Evolutionary conservation across 2,888 invertebrate genomes (phyloP), one percentile per base, ranked within the genome.

Genomic region (Xestoiulus laeticollis): DNA sequence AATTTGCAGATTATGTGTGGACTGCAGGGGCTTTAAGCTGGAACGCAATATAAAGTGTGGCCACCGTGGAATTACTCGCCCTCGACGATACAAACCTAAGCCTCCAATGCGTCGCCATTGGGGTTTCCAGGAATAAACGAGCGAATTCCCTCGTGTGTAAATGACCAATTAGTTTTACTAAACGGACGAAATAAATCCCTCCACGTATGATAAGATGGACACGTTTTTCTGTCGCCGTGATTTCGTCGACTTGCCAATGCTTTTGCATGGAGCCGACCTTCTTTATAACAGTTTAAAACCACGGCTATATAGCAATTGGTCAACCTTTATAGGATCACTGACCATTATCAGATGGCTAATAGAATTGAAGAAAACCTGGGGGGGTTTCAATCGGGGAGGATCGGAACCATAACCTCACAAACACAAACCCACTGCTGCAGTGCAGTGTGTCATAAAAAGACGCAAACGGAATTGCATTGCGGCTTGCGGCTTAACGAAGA

Each of bases 281-380:
- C 68, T 68, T 68, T 68, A 68, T 68, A 68, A 68, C 26, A 26
- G 68, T 26, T 26, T 68, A 68, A 68, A 68, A 68, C 6, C 26
- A 8, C 8, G 68, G 68, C n/a, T 26, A 68, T 68, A 4, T 26
- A 26, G 68, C 68, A 68, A 68, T 68, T 68, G 68, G 68, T 68
- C 68, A 68, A 68, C 68, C 68, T 68, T 68, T 68, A 68, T 68
- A 68, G 68, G 68, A 68, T 68, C 68, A 68, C 68, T 68, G 68
- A 68, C 68, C 68, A 68, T 68, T 68, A 68, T 68, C 68, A 68
- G 68, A 26, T 68, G 26, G 68, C 68, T 68, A 68, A 68, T 68
- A 68, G 68, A 68, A 68, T 68, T 68, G 68, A 26, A 68, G 68
- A 68, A 68, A 26, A 16, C 48, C 48, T 48, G 68, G 22, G 6